Evolutionary conservation across 2,888 invertebrate species (phyloP), one percentile per base, ranked within the genome.

Genomic region (Cyclophora albipunctata): DNA sequence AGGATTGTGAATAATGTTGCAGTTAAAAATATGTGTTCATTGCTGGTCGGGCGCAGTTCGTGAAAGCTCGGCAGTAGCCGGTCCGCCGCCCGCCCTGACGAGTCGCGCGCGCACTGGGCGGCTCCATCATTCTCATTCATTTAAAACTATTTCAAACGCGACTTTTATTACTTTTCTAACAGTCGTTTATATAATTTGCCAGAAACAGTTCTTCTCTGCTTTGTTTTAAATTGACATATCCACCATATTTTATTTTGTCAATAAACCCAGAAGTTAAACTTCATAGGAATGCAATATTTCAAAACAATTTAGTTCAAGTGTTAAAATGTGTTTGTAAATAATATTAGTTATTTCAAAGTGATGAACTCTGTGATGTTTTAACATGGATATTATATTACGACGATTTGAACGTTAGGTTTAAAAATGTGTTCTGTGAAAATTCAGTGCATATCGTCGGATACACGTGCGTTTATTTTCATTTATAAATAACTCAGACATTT

Each of bases 391-490:
- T 54, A 54, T 47, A 52, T 57, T 56, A 54, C 53, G 53, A 57
- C 47, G 45, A 50, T 45, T 46, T 46, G 47, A 41, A 51, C 40
- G 50, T 43, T 54, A 57, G 49, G 52, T 57, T 49, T 57, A 54
- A 52, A 55, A 59, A 85, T 85, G 82, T 85, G 85, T 86, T 85
- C 85, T 84, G 67, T 66, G 67, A 73, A 68, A 69, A 74, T 64
- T 63, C 60, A 68, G 73, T 62, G 60, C 60, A 59, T 65, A 67
- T 63, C 53, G 57, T 62, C 64, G 64, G 62, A 63, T 66, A 71
- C 85, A 82, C 82, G 80, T 85, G 83, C 74, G 69, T 77, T 78
- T 81, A 82, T 86, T 85, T 81, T 81, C 75, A 77, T 77, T 75
- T 81, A 84, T 80, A 81, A 82, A 85, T 85, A 84, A 73, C 64